Evolutionary conservation across 2,797 vertebrate species (phyloP), one percentile per base, ranked within the genome.

Genomic region (Cryptoprocta ferox): DNA sequence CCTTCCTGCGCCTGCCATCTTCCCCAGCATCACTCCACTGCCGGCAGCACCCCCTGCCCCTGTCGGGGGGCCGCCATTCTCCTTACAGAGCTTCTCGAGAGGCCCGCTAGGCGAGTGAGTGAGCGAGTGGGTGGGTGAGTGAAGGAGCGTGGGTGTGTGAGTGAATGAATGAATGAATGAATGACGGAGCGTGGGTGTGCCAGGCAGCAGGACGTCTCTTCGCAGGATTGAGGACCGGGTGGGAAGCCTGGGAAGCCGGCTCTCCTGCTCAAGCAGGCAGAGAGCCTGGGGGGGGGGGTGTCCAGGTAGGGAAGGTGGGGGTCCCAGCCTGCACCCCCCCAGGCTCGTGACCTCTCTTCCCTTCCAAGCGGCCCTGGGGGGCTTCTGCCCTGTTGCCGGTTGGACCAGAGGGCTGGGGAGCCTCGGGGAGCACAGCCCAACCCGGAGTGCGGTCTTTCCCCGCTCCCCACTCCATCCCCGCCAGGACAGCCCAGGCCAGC

Each of bases 191-290:
- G 28, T 16, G 4, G 73, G 66, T 19, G 19, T 19, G 19, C 35
- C 35, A 37, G 68, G 28, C 3, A 1, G 35, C 15, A 75, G 50
- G 90, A 32, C 2, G 2, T 26, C 21, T 37, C 30, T 11, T 45
- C 48, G 11, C 5, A 5, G 50, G 37, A 63, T 37, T 13, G 16
- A n/a, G 63, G 21, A 9, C 1, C 0, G 6, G n/a, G 28, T 8
- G 1, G 1, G 32, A 50, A 63, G 3, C 50, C 2, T 8, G 1
- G 1, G 32, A 50, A 63, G 3, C 50, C 2, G 4, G 13, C 21
- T n/a, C 48, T 79, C 76, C 37, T 24, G 8, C 65, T 2, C 12
- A 21, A 6, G 11, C 30, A 75, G 24, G 42, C 26, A 12, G 91
- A 53, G 63, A 76, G 80, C 61, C 59, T 21, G 8, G 8, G 4